Evolutionary conservation across 2,797 vertebrate genomes (phyloP).

Genomic region (Synaphobranchus kaupii): DNA sequence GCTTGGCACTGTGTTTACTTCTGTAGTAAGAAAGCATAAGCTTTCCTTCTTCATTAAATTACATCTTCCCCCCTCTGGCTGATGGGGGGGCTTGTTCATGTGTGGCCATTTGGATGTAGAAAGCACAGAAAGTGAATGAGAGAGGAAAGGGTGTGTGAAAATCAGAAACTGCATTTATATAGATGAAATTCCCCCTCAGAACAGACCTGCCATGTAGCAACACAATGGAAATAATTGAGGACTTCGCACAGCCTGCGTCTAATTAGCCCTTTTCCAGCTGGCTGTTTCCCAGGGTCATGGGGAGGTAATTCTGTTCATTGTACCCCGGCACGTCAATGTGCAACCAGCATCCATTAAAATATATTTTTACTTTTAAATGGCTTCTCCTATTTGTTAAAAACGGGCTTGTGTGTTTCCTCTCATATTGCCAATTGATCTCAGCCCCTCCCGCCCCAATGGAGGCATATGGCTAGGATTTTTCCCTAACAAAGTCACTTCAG

Average conservation of each 20-base stretch:
- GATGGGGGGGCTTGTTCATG: background rate
- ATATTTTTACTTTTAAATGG: background rate
- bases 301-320: background rate
- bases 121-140: background rate
- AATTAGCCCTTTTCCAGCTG: slow-evolving; percentile 33
- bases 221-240: slow-evolving; percentile 1
- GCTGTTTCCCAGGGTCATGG: background rate
- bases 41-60: slow-evolving; percentile 21
- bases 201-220: background rate
- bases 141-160: background rate
- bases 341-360: background rate
- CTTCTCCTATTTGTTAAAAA: background rate
- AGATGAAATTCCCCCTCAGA: background rate
- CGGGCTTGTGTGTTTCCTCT: background rate
- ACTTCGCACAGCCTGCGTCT: background rate
- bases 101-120: background rate
- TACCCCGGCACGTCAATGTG: background rate
- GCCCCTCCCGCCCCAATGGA: background rate
- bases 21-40: slow-evolving; percentile 31
- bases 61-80: slow-evolving; percentile 26
- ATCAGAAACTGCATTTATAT: background rate
- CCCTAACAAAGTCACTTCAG: background rate
- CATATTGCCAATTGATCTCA: background rate
- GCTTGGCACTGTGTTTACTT: slow-evolving; percentile 21
- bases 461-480: background rate